Conservation (phyloP, 2,888 invertebrate genomes). For the Chrysolina americana region DNA sequence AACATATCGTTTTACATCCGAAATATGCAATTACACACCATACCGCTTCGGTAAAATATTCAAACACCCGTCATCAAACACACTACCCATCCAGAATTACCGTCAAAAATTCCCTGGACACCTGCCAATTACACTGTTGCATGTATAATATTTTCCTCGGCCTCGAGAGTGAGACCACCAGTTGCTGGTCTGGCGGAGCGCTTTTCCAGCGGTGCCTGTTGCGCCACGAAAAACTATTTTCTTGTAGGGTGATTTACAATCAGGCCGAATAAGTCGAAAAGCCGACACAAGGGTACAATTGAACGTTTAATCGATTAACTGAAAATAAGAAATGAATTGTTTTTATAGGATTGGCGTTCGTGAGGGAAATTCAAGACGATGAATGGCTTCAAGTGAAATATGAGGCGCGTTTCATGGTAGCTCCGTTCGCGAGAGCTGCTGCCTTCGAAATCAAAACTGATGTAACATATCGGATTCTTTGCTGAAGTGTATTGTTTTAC, state of each 20-base stretch:
- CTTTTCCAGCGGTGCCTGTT: slow-evolving; percentile 52
- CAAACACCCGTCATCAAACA: slow-evolving; percentile 5
- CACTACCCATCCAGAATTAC: slow-evolving; percentile 22
- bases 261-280: slow-evolving; percentile 59
- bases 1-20: background rate
- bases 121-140: slow-evolving; percentile 69
- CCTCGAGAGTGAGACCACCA: slow-evolving; percentile 14
- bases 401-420: background rate
- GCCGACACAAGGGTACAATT: slow-evolving; percentile 55
- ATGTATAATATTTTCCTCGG: slow-evolving; percentile 66
- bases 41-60: slow-evolving; percentile 21
- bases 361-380: slow-evolving; percentile 25
- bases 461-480: slow-evolving; percentile 10
- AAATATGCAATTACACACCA: background rate
- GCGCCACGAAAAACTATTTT: slow-evolving; percentile 58
- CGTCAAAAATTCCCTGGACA: slow-evolving; percentile 55
- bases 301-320: slow-evolving; percentile 62
- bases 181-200: slow-evolving; percentile 10
- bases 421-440: background rate
- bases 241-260: slow-evolving; percentile 51
- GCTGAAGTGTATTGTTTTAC: background rate
- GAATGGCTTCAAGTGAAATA: slow-evolving; percentile 9
- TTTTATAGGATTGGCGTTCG: slow-evolving; percentile 53
- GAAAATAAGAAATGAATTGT: slow-evolving; percentile 62
- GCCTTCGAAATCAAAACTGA: slow-evolving; percentile 4